Base-by-base conservation (phyloP, 2,797 vertebrate genomes). In the Gouania willdenowi region DNA sequence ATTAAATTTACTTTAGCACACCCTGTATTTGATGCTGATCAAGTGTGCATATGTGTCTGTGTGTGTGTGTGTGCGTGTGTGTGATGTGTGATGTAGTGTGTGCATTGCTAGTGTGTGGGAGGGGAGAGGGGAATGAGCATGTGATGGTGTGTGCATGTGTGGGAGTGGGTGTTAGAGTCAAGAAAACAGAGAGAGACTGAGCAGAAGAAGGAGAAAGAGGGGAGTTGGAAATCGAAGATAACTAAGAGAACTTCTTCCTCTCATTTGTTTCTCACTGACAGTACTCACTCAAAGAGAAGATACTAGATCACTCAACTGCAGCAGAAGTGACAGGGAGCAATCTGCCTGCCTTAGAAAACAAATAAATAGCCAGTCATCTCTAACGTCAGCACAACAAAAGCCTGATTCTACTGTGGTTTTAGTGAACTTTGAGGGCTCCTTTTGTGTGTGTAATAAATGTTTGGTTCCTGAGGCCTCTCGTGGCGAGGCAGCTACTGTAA, bases 1-100 rank as follows among this genome's bases (percentile, higher is more conserved):
- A 91, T 90, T 90, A 89, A 84, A 89, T 90, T 89, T 89, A 89
- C 88, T 87, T 83, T 82, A 85, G 82, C 77, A 74, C 79, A 76
- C 65, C 76, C 81, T 83, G 81, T 78, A 83, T 79, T 87, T 84
- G 88, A 88, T 87, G 83, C 74, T 80, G 82, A 86, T 86, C 77
- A 80, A 79, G 75, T 71, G 66, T 64, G 64, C 34, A 64, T 46
- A 49, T 29, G 33, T 29, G 23, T 17, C 26, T 22, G 23, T 19
- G 26, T 28, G 29, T 54, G 32, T 58, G 51, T 62, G 32, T 55
- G 40, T 48, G 63, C 44, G 51, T 31, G 29, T 29, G 23, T 17
- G 30, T n/a, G n/a, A 19, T 19, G 29, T 28, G 33, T 54, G 32
- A 58, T 18, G 35, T 17, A n/a, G 45, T 50, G 56, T 34, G 40